Percentiles rank a stretch among this genome's conserved stretches.
phyloP scores from a whole-genome alignment of 2,888 invertebrate genomes.

The Tridacna gigas region DNA sequence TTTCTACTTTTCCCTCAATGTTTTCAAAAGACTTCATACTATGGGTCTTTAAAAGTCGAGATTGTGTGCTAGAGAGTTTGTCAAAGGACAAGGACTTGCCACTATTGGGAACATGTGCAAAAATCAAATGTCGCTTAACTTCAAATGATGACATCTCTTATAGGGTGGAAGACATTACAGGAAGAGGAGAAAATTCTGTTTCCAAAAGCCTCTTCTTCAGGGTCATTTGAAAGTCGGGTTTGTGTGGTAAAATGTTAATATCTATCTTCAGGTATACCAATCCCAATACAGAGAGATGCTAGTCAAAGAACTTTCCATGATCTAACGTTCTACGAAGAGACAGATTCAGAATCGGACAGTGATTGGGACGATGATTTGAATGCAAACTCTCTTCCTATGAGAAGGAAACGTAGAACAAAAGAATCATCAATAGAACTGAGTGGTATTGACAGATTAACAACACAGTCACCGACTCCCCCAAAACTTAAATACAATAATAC shows the following conservation, averaged over 20 bases:
- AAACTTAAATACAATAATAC: not conserved
- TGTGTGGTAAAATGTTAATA: not conserved
- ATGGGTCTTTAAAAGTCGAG: too few relatives aligned
- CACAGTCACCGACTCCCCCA: not conserved
- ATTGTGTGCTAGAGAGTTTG: too few relatives aligned
- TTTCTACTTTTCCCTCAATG: too few relatives aligned
- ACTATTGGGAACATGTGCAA: too few relatives aligned
- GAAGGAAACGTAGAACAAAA: slow-evolving; percentile 8
- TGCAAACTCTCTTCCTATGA: slow-evolving; percentile 12
- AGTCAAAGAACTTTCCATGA: not conserved
- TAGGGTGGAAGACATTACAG: too few relatives aligned
- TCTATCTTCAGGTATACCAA: slow-evolving; percentile 31
- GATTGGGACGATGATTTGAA: slow-evolving; percentile 14
- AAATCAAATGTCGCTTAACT: too few relatives aligned
- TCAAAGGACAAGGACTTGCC: too few relatives aligned
- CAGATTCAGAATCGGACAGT: slow-evolving; percentile 37
- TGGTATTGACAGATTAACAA: not conserved
- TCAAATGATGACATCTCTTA: too few relatives aligned
- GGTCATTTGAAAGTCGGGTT: too few relatives aligned
- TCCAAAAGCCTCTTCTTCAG: too few relatives aligned
- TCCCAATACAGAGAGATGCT: slow-evolving; percentile 30
- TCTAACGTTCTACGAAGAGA: not conserved
- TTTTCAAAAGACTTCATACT: too few relatives aligned
- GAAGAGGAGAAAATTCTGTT: too few relatives aligned
- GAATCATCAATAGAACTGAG: not conserved